Percentiles rank a stretch among this genome's conserved stretches.
phyloP scores from a whole-genome alignment of 2,797 vertebrate species.

The Triplophysa bombifrons region DNA sequence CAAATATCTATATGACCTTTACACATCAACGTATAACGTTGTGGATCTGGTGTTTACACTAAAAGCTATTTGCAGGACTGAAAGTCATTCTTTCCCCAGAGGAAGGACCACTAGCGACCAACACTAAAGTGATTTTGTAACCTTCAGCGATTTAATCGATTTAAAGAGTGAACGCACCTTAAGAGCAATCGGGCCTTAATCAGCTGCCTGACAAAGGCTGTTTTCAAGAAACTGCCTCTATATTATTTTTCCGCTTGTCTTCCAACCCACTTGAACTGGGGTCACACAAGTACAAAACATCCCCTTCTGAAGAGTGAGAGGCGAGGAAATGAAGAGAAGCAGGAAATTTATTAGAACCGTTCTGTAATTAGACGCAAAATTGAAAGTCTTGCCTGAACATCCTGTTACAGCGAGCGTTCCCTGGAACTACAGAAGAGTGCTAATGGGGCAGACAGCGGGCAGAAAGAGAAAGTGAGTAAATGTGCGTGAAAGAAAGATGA shows the following conservation, averaged over 20 bases:
- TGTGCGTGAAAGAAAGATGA: conserved; percentile 10
- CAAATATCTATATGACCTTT: neutral
- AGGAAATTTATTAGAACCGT: conserved; percentile 45
- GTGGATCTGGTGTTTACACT: neutral
- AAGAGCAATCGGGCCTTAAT: neutral
- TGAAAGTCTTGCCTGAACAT: conserved; percentile 33
- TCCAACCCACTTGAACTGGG: neutral
- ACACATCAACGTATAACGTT: neutral
- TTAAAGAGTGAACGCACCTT: neutral
- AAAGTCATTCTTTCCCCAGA: neutral
- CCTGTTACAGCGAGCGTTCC: conserved; percentile 18
- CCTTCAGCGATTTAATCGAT: neutral
- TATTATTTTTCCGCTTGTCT: neutral
- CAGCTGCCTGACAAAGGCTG: neutral
- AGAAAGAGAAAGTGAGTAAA: conserved; percentile 24
- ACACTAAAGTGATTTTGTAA: neutral
- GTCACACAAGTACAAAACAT: neutral
- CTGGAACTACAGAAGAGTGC: conserved; percentile 1
- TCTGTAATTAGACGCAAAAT: conserved; percentile 43
- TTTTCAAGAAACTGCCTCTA: neutral
- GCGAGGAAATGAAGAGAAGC: conserved; percentile 27
- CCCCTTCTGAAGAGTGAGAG: conserved; percentile 12
- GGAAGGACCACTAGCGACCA: neutral
- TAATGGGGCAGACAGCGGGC: conserved; percentile 31
- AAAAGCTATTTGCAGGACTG: neutral